Evolutionary conservation across 2,113 vertebrate species (phyloP).

Genomic region (Anguilla japonica): DNA sequence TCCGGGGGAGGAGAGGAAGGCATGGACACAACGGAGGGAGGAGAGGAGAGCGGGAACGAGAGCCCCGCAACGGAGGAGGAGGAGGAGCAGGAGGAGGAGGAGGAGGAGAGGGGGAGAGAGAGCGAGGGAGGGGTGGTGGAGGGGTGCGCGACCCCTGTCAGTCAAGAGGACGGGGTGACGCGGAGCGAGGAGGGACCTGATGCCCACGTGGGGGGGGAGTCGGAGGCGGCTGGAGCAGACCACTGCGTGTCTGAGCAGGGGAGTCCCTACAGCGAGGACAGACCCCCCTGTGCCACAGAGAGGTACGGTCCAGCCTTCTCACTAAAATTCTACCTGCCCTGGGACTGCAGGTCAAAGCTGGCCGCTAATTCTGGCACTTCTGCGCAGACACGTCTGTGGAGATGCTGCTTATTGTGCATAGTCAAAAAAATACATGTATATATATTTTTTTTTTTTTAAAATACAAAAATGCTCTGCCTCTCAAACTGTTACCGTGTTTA

Average conservation of each 20-base stretch:
- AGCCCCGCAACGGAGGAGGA: background rate
- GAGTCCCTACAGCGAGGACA: background rate
- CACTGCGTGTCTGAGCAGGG: background rate
- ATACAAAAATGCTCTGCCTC: too few relatives aligned
- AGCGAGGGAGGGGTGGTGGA: background rate
- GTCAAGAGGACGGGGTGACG: background rate
- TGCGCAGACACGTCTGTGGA: too few relatives aligned
- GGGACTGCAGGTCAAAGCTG: background rate
- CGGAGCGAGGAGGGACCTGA: background rate
- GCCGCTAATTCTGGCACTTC: constrained; percentile 17
- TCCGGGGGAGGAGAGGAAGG: background rate
- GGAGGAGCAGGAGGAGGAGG: background rate
- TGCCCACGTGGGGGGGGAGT: background rate
- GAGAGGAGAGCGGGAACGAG: background rate
- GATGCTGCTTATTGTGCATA: too few relatives aligned
- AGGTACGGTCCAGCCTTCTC: background rate
- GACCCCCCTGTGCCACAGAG: background rate
- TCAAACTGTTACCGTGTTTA: background rate
- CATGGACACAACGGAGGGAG: background rate
- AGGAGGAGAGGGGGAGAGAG: background rate
- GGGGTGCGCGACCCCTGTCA: background rate
- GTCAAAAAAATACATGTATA: too few relatives aligned
- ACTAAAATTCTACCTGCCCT: background rate
- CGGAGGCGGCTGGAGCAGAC: background rate
- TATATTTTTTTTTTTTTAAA: too few relatives aligned